These are phyloP conservation scores for Sinopyrophorus schimmeli DNA, from an alignment of 2,888 invertebrate species.

Conservation along the genomic window DNA sequence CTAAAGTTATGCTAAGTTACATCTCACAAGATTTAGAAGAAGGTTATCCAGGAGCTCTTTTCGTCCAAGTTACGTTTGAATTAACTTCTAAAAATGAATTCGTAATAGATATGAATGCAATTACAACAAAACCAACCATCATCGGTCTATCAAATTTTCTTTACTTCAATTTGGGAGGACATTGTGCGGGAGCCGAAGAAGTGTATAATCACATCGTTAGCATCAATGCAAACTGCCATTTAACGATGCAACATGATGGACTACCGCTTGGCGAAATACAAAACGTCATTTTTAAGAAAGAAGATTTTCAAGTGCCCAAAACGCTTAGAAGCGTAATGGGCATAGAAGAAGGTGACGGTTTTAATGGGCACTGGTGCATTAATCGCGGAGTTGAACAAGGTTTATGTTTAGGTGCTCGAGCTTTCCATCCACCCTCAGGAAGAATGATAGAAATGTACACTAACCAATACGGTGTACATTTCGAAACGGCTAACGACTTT, in stretches of 20 bases:
- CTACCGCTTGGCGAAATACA: constrained; percentile 75
- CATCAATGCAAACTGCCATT: constrained; percentile 77
- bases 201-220: constrained; percentile 71
- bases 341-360: constrained; percentile 69
- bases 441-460: constrained; percentile 78
- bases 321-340: constrained; percentile 67
- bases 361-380: constrained; percentile 81
- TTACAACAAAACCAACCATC: constrained; percentile 74
- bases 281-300: constrained; percentile 69
- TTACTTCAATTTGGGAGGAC: constrained; percentile 90
- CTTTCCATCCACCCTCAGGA: constrained; percentile 69
- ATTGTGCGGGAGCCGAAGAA: constrained; percentile 68
- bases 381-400: constrained; percentile 61
- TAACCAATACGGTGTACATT: constrained; percentile 85
- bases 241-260: constrained; percentile 66
- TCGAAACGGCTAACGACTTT: constrained; percentile 75
- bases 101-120: constrained; percentile 74
- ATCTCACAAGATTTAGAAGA: constrained; percentile 77
- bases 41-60: constrained; percentile 84
- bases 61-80: constrained; percentile 69
- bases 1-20: constrained; percentile 71
- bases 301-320: constrained; percentile 72
- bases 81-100: constrained; percentile 76
- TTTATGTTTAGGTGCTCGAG: constrained; percentile 66
- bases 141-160: constrained; percentile 84